Evolutionary conservation across 2,797 vertebrate species (phyloP), one percentile per base, ranked within the genome.

Genomic region (Melanitta fusca): DNA sequence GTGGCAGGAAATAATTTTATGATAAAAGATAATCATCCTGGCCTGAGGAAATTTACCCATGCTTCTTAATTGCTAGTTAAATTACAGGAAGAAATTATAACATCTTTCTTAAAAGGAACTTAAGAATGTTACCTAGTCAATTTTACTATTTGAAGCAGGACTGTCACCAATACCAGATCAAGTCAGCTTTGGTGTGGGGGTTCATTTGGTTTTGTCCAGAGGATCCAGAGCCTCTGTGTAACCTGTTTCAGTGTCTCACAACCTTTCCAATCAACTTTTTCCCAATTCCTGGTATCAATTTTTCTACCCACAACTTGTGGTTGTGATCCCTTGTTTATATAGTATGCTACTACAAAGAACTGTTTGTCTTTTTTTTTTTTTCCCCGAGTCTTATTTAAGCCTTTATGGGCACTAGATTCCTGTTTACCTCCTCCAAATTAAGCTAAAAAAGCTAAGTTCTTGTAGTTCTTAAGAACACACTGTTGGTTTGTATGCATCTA

Each of bases 151-250:
- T 64, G 43, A 68, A 79, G 39, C 24, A 64, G 22, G 10, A 64
- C 61, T 91, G 39, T 79, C n/a, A 41, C 57, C 15, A 64, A 3
- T 5, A 51, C 18, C 51, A 81, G 68, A 71, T 71, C 17, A 30
- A 62, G 62, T 84, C 39, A 69, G 3, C 20, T 2, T 69, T 13
- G 6, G 18, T 6, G 3, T 4, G 0, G 3, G 2, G 25, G 27
- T 80, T 79, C 53, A 4, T 51, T 82, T 65, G 20, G 38, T 80
- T 82, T 84, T 68, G 14, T 71, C 19, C 70, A 6, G 43, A 57
- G 9, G 18, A 85, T 73, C 45, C 38, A 28, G 18, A 69, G 38
- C 6, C 0, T 45, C 28, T 85, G 10, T 6, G 8, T 80, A 73
- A 45, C 13, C 18, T 75, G 10, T 71, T 30, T 11, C 27, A 32